Conservation (phyloP, 2,888 invertebrate genomes). For the Choreutis nemorana region DNA sequence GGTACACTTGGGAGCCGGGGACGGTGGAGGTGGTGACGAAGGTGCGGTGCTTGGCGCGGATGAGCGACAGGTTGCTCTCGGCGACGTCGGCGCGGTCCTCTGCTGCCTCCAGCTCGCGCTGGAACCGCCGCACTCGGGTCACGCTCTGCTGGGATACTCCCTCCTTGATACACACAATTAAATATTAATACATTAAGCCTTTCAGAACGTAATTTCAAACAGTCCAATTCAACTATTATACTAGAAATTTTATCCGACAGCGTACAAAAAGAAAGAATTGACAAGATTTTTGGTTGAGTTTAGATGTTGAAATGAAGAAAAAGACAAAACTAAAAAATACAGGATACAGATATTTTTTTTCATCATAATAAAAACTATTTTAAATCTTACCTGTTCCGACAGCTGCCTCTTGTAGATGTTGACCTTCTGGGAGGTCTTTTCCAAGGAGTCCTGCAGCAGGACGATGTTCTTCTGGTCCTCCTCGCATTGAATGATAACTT, state of each 20-base stretch:
- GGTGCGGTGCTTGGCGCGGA: slow-evolving; percentile 98
- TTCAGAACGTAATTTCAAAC: too few relatives aligned
- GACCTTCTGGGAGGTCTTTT: slow-evolving; percentile 88
- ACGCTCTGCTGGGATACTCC: slow-evolving; percentile 91
- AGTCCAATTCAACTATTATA: too few relatives aligned
- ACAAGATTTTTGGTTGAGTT: too few relatives aligned
- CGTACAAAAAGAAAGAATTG: too few relatives aligned
- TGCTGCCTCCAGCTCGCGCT: slow-evolving; percentile 96
- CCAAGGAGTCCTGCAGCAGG: slow-evolving; percentile 89
- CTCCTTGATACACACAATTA: slow-evolving; percentile 66
- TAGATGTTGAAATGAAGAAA: too few relatives aligned
- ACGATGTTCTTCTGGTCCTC: slow-evolving; percentile 97
- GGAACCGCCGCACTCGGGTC: slow-evolving; percentile 97
- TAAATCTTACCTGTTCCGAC: slow-evolving; percentile 79
- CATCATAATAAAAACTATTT: too few relatives aligned
- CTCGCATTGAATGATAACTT: slow-evolving; percentile 93
- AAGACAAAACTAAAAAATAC: too few relatives aligned
- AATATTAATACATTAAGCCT: not conserved
- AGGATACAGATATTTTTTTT: too few relatives aligned
- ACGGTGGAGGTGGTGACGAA: slow-evolving; percentile 94
- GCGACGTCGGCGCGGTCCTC: slow-evolving; percentile 96
- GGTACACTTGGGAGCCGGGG: slow-evolving; percentile 90
- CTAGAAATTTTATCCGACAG: too few relatives aligned
- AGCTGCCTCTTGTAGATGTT: slow-evolving; percentile 96
- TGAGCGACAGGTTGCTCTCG: slow-evolving; percentile 92